Base-by-base conservation (phyloP, 30 jellyfish, hydroid and myxozoan species). In the Pelagia noctiluca region DNA sequence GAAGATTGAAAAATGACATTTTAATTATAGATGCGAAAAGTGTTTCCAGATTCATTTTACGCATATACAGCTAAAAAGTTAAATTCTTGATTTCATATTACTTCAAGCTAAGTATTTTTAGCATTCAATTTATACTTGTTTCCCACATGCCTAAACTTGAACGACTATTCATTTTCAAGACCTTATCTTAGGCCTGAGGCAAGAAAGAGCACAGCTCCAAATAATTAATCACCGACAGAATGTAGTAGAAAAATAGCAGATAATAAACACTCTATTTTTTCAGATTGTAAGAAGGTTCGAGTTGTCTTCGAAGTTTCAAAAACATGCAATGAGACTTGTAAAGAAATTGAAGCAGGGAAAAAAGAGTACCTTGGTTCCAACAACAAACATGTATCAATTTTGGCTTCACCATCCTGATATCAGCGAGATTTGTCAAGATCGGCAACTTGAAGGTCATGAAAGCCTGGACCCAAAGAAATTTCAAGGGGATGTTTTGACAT, bases 401-500 rank as follows among this genome's bases (percentile, higher is more conserved):
- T 52, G 68, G 68, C 68, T 52, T 19, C 26, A 52, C 68, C 12
- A 52, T 52, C 68, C 68, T 3, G 28, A 52, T 19, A 52, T 52
- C 68, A 52, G 26, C 68, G 68, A 52, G 21, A 52, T 52, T 19
- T 8, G 26, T 52, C 26, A 52, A 52, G 68, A 52, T 52, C 68
- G 57, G 57, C 57, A 42, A 42, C 57, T 42, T 42, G 57, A 42
- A 42, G 57, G 57, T 42, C 57, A 8, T 42, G 12, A 42, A 42
- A 42, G 57, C 12, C 57, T 42, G 57, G 57, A 42, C 57, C 8
- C 57, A 52, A 8, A 19, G 68, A 52, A 52, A 19, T 52, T 52
- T 19, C 12, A 19, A 52, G 26, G 28, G 68, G 68, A 52, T 52
- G 26, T 52, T 10, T 8, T 8, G 26, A 52, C 16, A 8, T 19